Evolutionary conservation across 2,888 invertebrate species (phyloP), one percentile per base, ranked within the genome.

Genomic region (Tenthredo scrophulariae): DNA sequence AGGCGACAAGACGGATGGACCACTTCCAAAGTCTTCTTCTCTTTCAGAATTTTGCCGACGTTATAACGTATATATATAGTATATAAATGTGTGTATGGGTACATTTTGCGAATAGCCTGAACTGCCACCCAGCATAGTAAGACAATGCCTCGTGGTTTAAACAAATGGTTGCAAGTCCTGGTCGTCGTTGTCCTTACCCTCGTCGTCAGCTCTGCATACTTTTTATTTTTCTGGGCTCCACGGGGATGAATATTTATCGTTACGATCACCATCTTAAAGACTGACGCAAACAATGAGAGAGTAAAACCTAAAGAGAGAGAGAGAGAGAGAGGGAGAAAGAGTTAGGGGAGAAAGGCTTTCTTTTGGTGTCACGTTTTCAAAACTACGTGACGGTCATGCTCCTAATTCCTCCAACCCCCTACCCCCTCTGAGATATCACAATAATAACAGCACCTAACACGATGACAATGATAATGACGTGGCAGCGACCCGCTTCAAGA

Each of bases 191-290:
- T 72, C 72, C 43, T 29, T 72, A n/a, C 58, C n/a, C n/a, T 6
- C 6, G 58, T 58, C n/a, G 1, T 58, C 58, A 7, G 58, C 2
- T 58, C 9, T 2, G n/a, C n/a, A n/a, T 58, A 10, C 15, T 65
- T 29, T 29, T n/a, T 62, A 0, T 6, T 50, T 4, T n/a, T 62
- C 58, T 33, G 6, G 67, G 10, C 67, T 72, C 40, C 43, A 4
- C 33, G 40, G 15, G 22, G 72, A 72, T 72, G 72, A 72, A 72
- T 84, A 85, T 85, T 85, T 84, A 54, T 84, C 85, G 75, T 70
- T 75, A 40, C 22, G 13, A 77, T 77, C 50, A 54, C 29, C 18
- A 29, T 54, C 46, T 50, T 50, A 29, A 77, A 50, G 3, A 80
- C 54, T 40, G 74, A 82, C 46, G 46, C 37, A 54, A 80, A 40